A percentile compares a stretch with the other conserved stretches of the same genome.
Conservation (phyloP, 2,888 invertebrate genomes). For the Pyrrhosoma nymphula region DNA sequence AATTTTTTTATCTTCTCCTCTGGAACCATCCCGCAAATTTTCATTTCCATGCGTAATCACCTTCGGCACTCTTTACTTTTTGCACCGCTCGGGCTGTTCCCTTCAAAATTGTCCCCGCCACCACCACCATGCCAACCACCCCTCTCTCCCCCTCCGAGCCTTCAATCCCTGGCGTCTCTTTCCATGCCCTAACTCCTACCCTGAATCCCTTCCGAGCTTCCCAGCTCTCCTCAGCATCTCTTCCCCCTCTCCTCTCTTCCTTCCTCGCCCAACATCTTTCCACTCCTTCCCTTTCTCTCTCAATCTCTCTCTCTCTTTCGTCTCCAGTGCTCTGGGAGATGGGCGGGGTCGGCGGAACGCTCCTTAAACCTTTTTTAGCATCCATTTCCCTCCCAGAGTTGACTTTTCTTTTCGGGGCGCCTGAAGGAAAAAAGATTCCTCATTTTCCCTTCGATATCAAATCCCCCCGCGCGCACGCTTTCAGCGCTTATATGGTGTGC, state of each 20-base stretch:
- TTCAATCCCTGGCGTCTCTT: not conserved
- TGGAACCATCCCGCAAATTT: constrained; percentile 17
- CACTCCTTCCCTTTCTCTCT: not conserved
- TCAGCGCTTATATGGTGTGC: constrained; percentile 16
- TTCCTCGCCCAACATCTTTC: not conserved
- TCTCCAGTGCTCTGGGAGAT: not conserved
- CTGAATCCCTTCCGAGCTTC: not conserved
- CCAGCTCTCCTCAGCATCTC: not conserved
- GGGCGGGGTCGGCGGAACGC: not conserved
- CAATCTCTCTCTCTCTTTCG: not conserved
- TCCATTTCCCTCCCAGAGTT: constrained; percentile 62
- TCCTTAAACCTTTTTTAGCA: constrained; percentile 51
- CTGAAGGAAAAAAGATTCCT: constrained; percentile 46
- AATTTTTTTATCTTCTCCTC: not conserved
- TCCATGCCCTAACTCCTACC: not conserved
- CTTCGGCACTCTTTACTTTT: constrained; percentile 45
- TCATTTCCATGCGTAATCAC: constrained; percentile 66
- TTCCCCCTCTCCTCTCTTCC: not conserved
- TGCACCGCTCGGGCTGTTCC: not conserved
- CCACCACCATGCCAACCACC: not conserved
- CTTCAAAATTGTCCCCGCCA: not conserved
- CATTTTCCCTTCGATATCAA: constrained; percentile 67
- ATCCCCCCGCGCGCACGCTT: constrained; percentile 46
- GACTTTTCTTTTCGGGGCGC: constrained; percentile 45
- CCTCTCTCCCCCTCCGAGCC: not conserved